A percentile compares a stretch with the other conserved stretches of the same genome.
Evolutionary conservation across 2,113 vertebrate species (phyloP).

Genomic region (Nesoenas mayeri): DNA sequence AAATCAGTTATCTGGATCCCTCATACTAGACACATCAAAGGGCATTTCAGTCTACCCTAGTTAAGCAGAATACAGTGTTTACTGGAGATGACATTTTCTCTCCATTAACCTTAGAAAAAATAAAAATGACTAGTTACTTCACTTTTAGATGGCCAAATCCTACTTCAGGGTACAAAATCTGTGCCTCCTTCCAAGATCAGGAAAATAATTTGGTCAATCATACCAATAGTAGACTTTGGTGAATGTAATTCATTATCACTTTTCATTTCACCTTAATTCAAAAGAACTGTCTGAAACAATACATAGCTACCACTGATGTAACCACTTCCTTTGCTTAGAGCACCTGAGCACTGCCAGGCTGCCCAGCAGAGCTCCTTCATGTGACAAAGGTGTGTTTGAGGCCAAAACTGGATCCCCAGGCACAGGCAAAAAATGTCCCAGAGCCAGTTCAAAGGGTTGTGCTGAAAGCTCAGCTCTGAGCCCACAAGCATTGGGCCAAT

Average conservation of each 20-base stretch:
- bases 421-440: not conserved
- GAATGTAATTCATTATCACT: not conserved
- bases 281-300: not conserved
- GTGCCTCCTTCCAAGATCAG: not conserved
- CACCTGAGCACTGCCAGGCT: not conserved
- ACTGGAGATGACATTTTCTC: not conserved
- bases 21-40: not conserved
- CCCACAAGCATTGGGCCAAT: not conserved
- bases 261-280: not conserved
- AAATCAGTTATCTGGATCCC: not conserved
- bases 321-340: not conserved
- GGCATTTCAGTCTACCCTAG: not conserved
- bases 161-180: not conserved
- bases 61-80: not conserved
- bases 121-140: not conserved
- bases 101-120: not conserved
- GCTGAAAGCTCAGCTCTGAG: not conserved
- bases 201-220: not conserved
- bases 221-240: not conserved
- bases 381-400: not conserved
- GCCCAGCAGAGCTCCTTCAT: not conserved
- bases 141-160: not conserved
- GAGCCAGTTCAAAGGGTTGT: not conserved
- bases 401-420: not conserved
- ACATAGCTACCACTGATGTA: not conserved